Evolutionary conservation across 2,113 vertebrate genomes (phyloP), one percentile per base, ranked within the genome.

Genomic region (Gopherus flavomarginatus): DNA sequence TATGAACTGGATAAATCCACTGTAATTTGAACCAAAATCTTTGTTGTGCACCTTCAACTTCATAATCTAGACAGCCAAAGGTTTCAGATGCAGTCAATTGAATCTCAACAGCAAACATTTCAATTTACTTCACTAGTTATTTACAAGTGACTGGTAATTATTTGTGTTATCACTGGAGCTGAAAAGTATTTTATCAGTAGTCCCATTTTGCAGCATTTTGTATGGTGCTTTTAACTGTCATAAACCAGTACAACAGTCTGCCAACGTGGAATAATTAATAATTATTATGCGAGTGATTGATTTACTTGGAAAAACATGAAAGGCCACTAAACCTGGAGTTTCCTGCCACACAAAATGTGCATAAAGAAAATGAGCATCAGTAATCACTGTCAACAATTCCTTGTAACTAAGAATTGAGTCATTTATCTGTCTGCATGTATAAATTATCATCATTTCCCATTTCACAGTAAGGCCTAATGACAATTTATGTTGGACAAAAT

Each of bases 361-460:
- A 72, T 82, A 98, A 97, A 98, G 96, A 98, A 98, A 99, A 99
- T 98, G 98, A 98, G 97, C 97, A 87, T 98, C 98, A 99, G 98
- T 97, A 98, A 98, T 99, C 98, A 99, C 96, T 98, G 98, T 98
- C 98, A 99, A 97, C 95, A 94, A 88, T 77, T 96, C 97, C 98
- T 98, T 99, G 98, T 99, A 98, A 98, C 97, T 93, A 98, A 98
- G 98, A 99, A 99, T 99, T 98, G 98, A 98, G 98, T 98, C 98
- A 99, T 99, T 99, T 98, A 98, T 99, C 98, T 99, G 98, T 98
- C 98, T 98, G 98, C 96, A 96, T 97, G 98, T 98, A 97, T 98
- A 98, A 97, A 98, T 98, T 97, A 98, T 98, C 98, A 98, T 97
- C 98, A 97, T 95, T 93, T 97, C 83, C 98, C 96, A 97, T 97